Evolutionary conservation across 1,140 invertebrate genomes (phyloP).

Genomic region (Eriosoma lanigerum): DNA sequence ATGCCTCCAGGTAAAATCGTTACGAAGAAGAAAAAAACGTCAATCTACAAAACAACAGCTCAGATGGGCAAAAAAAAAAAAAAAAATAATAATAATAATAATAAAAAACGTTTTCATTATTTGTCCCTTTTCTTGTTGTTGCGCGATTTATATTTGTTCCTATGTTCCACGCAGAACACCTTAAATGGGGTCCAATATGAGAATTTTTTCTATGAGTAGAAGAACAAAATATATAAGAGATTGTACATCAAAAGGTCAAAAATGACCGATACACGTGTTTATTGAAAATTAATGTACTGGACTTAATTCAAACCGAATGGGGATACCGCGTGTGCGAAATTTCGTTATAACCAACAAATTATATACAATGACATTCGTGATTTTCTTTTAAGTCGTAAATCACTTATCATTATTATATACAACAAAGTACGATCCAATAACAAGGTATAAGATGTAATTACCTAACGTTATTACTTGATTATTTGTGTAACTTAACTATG

Average conservation of each 20-base stretch:
- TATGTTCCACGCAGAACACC: not conserved
- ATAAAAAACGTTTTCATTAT: not conserved
- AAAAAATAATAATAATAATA: not conserved
- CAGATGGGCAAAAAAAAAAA: not conserved
- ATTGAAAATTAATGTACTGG: constrained; percentile 45
- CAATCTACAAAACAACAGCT: not conserved
- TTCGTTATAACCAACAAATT: not conserved
- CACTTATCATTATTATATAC: not conserved
- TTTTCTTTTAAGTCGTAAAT: constrained; percentile 38
- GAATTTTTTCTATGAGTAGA: not conserved
- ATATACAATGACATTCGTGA: constrained; percentile 15
- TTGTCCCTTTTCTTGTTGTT: not conserved
- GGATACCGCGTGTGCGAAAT: not conserved
- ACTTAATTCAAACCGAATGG: not conserved
- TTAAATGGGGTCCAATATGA: too few relatives aligned
- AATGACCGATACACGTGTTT: constrained; percentile 34
- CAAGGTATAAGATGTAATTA: too few relatives aligned
- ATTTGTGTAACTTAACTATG: too few relatives aligned
- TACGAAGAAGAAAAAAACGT: constrained; percentile 10
- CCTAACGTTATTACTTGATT: too few relatives aligned
- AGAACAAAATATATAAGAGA: not conserved
- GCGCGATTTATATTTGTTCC: not conserved
- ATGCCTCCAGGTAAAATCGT: constrained; percentile 37
- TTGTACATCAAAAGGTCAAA: constrained; percentile 12
- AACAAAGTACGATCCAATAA: not conserved